Evolutionary conservation across 2,797 vertebrate species (phyloP), one percentile per base, ranked within the genome.

Genomic region (Argentina silus): DNA sequence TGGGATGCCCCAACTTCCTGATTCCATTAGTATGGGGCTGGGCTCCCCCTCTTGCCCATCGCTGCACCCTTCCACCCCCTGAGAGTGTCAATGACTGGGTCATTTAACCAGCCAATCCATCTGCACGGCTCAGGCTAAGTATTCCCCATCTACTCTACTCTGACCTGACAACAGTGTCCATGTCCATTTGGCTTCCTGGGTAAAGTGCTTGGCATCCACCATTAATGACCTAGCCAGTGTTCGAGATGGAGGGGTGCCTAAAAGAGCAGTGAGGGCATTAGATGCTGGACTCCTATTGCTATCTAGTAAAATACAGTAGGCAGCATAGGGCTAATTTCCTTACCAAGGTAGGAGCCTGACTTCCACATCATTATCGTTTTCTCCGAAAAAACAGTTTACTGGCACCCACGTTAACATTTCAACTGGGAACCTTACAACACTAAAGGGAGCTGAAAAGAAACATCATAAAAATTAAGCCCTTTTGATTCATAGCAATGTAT

Each of bases 181-280:
- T 74, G 81, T 83, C 78, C 68, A 88, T 86, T 84, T 86, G 72
- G 74, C 74, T 81, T 78, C 42, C 56, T 70, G 70, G 73, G 70
- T 79, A 61, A 86, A 65, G 70, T 66, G 70, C 73, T 19, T 62
- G 67, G 69, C 67, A 66, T 73, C 77, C 79, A 69, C 73, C 60
- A 75, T 82, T 83, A 77, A 72, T 85, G 82, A 82, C 82, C 79
- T 12, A 4, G 79, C 74, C 78, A 80, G 66, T 76, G 67, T 73
- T 74, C 15, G 56, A 62, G 68, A 79, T 72, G 70, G 51, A 85
- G 65, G 78, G 56, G 72, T 36, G 71, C 69, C 70, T 67, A 69
- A 83, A 82, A 78, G 77, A 77, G 79, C 63, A 69, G 73, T 45
- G 67, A 65, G 73, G 79, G 6, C 42, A 69, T 86, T 75, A 85